Conservation (phyloP, 2,113 vertebrate genomes). For the Notarius quadriscutis region DNA sequence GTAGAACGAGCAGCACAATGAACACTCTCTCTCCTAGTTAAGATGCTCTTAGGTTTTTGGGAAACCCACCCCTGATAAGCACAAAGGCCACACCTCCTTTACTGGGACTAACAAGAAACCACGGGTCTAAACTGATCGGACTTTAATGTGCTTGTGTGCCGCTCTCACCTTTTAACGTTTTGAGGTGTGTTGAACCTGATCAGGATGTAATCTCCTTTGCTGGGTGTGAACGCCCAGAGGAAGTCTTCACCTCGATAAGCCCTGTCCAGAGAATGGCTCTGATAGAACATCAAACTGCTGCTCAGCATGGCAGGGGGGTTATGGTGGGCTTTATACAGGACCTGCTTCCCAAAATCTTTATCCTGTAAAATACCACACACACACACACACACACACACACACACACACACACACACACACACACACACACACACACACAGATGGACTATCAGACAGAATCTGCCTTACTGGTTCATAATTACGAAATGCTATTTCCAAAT, state of each 20-base stretch:
- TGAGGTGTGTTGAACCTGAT: constrained; percentile 48
- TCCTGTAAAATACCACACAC: constrained; percentile 70
- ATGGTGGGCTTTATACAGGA: constrained; percentile 75
- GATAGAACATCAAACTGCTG: constrained; percentile 87
- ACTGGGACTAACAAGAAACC: not conserved
- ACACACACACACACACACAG: not conserved
- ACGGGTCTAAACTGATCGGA: not conserved
- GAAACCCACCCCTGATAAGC: too few species aligned
- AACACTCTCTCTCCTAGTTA: too few species aligned
- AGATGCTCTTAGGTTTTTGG: too few species aligned
- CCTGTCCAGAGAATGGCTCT: constrained; percentile 85
- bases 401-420: not conserved
- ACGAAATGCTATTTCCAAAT: not conserved
- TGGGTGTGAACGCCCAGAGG: constrained; percentile 88
- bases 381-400: not conserved
- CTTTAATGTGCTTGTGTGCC: not conserved
- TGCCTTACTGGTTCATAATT: not conserved
- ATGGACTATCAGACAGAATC: not conserved
- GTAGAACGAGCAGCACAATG: too few species aligned
- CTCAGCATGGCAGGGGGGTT: constrained; percentile 85
- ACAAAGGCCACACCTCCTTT: not conserved
- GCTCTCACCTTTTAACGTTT: constrained; percentile 48
- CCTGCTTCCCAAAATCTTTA: constrained; percentile 89
- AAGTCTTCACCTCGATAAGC: constrained; percentile 86
- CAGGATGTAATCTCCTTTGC: constrained; percentile 80